Evolutionary conservation across 92 coral and sea anemone genomes (phyloP).

Genomic region (Epizoanthus rinbou): DNA sequence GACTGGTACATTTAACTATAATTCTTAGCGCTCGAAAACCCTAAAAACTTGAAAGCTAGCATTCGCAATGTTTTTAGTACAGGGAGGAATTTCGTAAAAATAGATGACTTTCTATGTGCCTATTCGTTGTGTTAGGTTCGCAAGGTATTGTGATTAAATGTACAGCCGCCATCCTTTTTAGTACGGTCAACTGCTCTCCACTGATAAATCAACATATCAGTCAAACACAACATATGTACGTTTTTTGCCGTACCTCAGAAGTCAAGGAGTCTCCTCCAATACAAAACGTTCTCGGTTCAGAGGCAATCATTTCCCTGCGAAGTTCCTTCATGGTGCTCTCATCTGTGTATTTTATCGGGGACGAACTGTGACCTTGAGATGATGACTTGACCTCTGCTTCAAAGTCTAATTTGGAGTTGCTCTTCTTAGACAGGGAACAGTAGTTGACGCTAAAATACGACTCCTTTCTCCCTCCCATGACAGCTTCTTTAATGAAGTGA

Average conservation of each 20-base stretch:
- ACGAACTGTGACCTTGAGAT: not conserved
- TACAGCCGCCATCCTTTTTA: too few relatives aligned
- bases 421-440: not conserved
- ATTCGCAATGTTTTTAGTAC: too few relatives aligned
- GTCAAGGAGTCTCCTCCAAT: conserved; percentile 14
- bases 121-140: too few relatives aligned
- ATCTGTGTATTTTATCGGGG: not conserved
- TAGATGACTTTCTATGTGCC: too few relatives aligned
- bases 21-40: too few relatives aligned
- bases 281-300: not conserved
- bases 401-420: not conserved
- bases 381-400: not conserved
- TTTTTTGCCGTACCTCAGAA: not conserved
- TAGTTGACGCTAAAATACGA: not conserved
- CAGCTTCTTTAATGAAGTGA: conserved; percentile 22
- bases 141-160: too few relatives aligned
- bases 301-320: not conserved
- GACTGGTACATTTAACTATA: too few relatives aligned
- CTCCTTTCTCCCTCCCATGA: conserved; percentile 31
- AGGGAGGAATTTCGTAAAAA: too few relatives aligned
- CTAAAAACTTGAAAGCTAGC: too few relatives aligned
- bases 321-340: conserved; percentile 4
- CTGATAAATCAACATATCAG: too few relatives aligned
- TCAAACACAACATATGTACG: too few relatives aligned
- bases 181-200: too few relatives aligned